Percentiles rank a stretch among this genome's conserved stretches.
These are phyloP conservation scores for Galaxea fascicularis DNA, from an alignment of 92 coral and sea anemone genomes.

Conservation along the genomic window DNA sequence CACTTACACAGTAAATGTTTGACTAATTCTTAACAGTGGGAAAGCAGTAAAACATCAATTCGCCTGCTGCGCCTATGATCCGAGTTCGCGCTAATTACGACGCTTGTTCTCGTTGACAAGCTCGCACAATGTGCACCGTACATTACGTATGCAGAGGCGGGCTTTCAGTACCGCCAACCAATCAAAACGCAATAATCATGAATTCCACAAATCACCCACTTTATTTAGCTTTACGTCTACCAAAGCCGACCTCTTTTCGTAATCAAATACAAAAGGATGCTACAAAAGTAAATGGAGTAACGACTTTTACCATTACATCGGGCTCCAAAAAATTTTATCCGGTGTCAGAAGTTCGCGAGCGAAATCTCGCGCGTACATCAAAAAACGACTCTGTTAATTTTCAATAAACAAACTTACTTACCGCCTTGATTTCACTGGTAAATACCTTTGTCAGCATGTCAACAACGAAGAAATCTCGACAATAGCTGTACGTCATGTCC, in stretches of 20 bases:
- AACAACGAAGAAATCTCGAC: slow-evolving; percentile 39
- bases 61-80: slow-evolving; percentile 72
- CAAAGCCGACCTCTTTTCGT: background rate
- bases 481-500: slow-evolving; percentile 21
- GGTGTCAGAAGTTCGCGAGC: background rate
- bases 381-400: slow-evolving; percentile 16
- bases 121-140: slow-evolving; percentile 58
- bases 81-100: slow-evolving; percentile 68
- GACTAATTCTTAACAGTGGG: slow-evolving; percentile 84
- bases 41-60: slow-evolving; percentile 68
- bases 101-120: slow-evolving; percentile 79
- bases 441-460: slow-evolving; percentile 37
- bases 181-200: slow-evolving; percentile 37
- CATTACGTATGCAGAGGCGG: slow-evolving; percentile 79
- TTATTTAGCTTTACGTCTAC: slow-evolving; percentile 28
- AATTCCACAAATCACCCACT: slow-evolving; percentile 74
- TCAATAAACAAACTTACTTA: slow-evolving; percentile 31
- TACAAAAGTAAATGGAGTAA: background rate
- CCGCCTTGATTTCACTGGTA: slow-evolving; percentile 43
- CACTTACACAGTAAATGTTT: slow-evolving; percentile 51
- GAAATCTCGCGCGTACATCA: background rate
- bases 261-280: background rate
- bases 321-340: slow-evolving; percentile 1
- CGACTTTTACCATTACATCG: background rate
- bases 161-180: slow-evolving; percentile 53